Evolutionary conservation across 2,797 vertebrate species (phyloP).

Genomic region (Bucorvus abyssinicus): DNA sequence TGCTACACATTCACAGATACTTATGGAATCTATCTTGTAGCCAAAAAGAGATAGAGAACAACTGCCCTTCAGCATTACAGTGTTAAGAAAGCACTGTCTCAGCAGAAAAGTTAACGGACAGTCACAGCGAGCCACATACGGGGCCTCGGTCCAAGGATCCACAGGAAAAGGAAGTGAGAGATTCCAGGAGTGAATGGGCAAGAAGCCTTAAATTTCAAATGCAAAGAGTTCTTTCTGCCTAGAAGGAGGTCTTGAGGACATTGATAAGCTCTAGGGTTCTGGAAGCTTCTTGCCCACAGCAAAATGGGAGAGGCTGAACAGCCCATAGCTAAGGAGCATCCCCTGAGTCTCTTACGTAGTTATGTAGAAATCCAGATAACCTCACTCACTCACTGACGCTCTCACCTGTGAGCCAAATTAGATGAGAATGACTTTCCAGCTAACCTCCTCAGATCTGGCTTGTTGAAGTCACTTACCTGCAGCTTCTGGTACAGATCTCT

Average conservation of each 20-base stretch:
- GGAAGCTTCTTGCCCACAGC: background rate
- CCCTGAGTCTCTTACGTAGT: background rate
- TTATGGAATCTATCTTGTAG: background rate
- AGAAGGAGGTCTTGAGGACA: background rate
- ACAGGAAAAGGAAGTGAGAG: background rate
- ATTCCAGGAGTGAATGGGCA: background rate
- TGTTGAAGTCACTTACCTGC: slow-evolving; percentile 78
- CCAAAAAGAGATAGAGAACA: background rate
- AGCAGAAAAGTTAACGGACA: background rate
- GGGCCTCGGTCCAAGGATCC: background rate
- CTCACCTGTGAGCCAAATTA: background rate
- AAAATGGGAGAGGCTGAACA: background rate
- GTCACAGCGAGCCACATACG: background rate
- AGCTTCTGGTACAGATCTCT: slow-evolving; percentile 78
- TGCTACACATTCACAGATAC: background rate
- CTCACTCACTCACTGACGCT: background rate
- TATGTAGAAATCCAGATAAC: background rate
- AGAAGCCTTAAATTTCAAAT: background rate
- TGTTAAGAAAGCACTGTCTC: background rate
- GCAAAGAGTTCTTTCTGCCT: background rate
- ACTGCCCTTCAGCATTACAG: background rate
- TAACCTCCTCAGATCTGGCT: background rate
- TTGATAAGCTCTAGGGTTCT: background rate
- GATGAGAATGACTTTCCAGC: background rate
- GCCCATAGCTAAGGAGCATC: background rate